phyloP scores from a whole-genome alignment of 2,797 vertebrate species.

The Astyanax mexicanus region DNA sequence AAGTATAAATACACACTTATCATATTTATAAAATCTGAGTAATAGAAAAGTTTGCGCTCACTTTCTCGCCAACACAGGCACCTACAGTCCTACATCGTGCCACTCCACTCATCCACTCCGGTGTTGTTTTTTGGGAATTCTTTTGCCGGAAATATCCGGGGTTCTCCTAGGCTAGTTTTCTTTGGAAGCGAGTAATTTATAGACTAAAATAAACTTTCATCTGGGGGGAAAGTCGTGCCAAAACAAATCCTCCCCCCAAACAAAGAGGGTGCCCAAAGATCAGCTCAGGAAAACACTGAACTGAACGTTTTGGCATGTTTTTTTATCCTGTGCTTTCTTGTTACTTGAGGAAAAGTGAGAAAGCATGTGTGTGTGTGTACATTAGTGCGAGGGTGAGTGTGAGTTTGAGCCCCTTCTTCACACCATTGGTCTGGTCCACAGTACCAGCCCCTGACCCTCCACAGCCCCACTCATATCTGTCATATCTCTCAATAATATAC shows the following conservation, averaged over 20 bases:
- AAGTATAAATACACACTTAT: too few species aligned
- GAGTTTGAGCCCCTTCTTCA: background rate
- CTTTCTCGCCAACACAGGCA: background rate
- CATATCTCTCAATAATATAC: slow-evolving; percentile 48
- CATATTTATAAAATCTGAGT: too few species aligned
- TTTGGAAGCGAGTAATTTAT: slow-evolving; percentile 76
- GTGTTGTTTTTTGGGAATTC: slow-evolving; percentile 73
- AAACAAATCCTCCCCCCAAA: slow-evolving; percentile 70
- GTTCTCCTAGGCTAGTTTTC: slow-evolving; percentile 78
- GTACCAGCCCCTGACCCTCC: slow-evolving; percentile 53
- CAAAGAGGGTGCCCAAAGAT: slow-evolving; percentile 73
- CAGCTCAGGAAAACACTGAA: slow-evolving; percentile 73
- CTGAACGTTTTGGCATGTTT: slow-evolving; percentile 59
- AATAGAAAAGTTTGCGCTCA: too few species aligned
- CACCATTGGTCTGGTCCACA: slow-evolving; percentile 59
- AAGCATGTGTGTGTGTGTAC: background rate
- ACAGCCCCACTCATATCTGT: slow-evolving; percentile 29
- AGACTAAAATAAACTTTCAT: slow-evolving; percentile 81
- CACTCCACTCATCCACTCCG: slow-evolving; percentile 67
- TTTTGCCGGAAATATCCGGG: slow-evolving; percentile 70
- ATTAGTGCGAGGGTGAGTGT: too few species aligned
- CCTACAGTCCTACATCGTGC: slow-evolving; percentile 54
- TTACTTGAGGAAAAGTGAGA: slow-evolving; percentile 61
- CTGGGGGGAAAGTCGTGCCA: slow-evolving; percentile 72
- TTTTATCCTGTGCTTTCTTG: slow-evolving; percentile 64